Evolutionary conservation across 1,140 invertebrate genomes (phyloP).

Genomic region (Archivesica marissinica): DNA sequence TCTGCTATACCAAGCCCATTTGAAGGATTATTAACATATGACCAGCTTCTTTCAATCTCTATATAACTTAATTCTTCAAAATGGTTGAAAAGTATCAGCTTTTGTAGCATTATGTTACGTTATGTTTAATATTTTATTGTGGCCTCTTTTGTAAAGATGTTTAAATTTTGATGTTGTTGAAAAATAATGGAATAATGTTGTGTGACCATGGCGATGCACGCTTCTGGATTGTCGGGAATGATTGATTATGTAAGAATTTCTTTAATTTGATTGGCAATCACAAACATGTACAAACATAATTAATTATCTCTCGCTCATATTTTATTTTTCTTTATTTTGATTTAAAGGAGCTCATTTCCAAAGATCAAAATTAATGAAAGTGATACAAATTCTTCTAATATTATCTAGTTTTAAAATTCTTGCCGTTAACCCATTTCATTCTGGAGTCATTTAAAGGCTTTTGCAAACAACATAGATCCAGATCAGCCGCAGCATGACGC

Average conservation of each 20-base stretch:
- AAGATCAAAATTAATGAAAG: no score
- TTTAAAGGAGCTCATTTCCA: no score
- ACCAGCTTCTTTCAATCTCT: not conserved
- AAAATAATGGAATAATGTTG: not conserved
- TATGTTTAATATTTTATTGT: not conserved
- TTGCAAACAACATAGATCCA: no score
- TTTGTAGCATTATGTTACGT: not conserved
- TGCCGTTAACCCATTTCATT: no score
- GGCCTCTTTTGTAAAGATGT: not conserved
- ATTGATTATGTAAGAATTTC: not conserved
- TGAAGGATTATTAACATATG: conserved; percentile 26
- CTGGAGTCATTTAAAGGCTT: no score
- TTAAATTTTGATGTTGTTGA: not conserved
- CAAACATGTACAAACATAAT: no score
- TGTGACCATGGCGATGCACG: not conserved
- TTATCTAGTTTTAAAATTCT: no score
- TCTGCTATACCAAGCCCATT: conserved; percentile 6
- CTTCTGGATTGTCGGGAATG: not conserved
- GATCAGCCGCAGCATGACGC: no score
- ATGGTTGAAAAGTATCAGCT: not conserved
- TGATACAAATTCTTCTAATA: no score
- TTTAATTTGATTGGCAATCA: no score
- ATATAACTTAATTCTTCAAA: not conserved
- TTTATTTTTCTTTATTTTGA: no score
- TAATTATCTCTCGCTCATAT: no score